Percentiles rank a stretch among this genome's conserved stretches.
These are phyloP conservation scores for Lucilia cuprina DNA, from an alignment of 1,140 invertebrate species.

Conservation along the genomic window DNA sequence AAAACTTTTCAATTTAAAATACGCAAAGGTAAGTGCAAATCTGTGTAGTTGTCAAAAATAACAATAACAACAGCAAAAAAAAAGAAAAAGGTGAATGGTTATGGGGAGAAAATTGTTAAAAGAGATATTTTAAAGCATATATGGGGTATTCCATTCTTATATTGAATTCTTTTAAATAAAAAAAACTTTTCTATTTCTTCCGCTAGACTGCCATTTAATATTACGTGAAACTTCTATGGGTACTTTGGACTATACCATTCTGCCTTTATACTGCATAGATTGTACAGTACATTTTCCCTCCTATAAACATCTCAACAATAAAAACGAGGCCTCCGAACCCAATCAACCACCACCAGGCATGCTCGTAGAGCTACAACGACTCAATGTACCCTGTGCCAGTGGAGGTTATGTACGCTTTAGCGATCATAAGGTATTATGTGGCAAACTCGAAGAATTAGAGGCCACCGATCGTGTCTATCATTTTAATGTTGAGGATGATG, in stretches of 20 bases:
- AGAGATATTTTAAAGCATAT: no score
- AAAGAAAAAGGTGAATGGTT: no score
- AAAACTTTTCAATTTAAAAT: slow-evolving; percentile 42
- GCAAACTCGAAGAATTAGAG: slow-evolving; percentile 70
- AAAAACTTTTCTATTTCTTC: slow-evolving; percentile 14
- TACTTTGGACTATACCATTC: slow-evolving; percentile 49
- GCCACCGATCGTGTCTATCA: slow-evolving; percentile 66
- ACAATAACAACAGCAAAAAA: no score
- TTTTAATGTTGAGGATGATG: slow-evolving; percentile 62
- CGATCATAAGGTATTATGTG: slow-evolving; percentile 63
- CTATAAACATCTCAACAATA: slow-evolving; percentile 39
- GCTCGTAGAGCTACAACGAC: slow-evolving; percentile 67
- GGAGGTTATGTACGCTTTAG: slow-evolving; percentile 67
- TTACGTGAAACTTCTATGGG: slow-evolving; percentile 47
- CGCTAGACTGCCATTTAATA: slow-evolving; percentile 59
- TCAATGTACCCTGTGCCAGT: slow-evolving; percentile 69
- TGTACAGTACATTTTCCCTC: slow-evolving; percentile 63
- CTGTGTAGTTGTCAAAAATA: neutral
- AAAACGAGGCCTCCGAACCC: neutral
- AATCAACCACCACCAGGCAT: slow-evolving; percentile 62
- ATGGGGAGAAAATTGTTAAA: no score
- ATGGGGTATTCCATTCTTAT: no score
- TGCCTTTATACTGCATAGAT: slow-evolving; percentile 51
- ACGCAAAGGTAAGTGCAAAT: slow-evolving; percentile 38
- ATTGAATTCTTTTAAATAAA: no score